Conservation (phyloP, 2,113 vertebrate genomes). For the Lasiurus borealis region DNA sequence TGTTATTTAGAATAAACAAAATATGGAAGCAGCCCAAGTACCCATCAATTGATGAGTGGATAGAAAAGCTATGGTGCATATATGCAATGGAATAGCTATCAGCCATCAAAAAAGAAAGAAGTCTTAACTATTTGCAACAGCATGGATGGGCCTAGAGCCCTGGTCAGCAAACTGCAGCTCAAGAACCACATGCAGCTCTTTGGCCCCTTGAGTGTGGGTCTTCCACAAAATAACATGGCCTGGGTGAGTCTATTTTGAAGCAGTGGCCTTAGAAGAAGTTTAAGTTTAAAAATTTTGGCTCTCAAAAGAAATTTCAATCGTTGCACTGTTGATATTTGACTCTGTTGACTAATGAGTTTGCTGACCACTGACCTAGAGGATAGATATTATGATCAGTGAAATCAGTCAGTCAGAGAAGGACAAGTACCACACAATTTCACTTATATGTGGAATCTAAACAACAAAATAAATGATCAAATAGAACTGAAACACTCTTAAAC, state of each 20-base stretch:
- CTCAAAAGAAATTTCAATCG: too few relatives aligned
- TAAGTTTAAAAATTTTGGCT: too few relatives aligned
- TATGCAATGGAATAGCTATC: neutral
- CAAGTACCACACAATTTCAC: neutral
- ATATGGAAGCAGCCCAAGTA: neutral
- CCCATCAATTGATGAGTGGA: neutral
- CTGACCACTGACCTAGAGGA: neutral
- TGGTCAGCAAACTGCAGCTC: too few relatives aligned
- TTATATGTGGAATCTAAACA: neutral
- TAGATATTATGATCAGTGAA: neutral
- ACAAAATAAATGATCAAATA: neutral
- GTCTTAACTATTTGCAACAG: neutral
- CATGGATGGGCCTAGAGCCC: neutral
- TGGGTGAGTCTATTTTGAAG: too few relatives aligned
- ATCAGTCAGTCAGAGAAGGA: neutral
- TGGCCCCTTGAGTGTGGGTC: too few relatives aligned
- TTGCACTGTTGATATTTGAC: too few relatives aligned
- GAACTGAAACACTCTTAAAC: neutral
- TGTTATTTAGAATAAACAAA: neutral
- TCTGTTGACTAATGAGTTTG: too few relatives aligned
- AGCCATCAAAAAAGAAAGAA: neutral
- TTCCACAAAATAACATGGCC: too few relatives aligned
- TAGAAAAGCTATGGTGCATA: neutral
- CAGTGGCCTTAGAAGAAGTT: too few relatives aligned
- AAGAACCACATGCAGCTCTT: too few relatives aligned